Evolutionary conservation across 2,113 vertebrate species (phyloP), one percentile per base, ranked within the genome.

Genomic region (Callaeas wilsoni): DNA sequence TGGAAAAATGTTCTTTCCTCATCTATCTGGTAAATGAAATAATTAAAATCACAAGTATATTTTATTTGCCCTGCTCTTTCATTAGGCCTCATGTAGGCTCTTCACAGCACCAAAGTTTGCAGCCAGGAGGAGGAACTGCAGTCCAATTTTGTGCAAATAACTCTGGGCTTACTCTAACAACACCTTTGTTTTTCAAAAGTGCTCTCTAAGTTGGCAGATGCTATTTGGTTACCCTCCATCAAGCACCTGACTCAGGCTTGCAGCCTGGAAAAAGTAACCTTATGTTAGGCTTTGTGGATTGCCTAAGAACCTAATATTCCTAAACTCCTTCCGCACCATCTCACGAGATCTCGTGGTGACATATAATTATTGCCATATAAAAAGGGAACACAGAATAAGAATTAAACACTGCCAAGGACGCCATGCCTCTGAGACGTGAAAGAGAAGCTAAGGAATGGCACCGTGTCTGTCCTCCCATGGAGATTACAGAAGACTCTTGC

Each of bases 251-350:
- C 94, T 87, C 91, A 86, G 94, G 89, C 86, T 94, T 93, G 91
- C 91, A 94, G 94, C 94, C 93, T 95, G 87, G 95, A 96, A 96
- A 97, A 97, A 94, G 26, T 94, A 93, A 81, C 56, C 83, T 95
- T 93, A 59, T 89, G 56, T 80, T 84, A 86, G 79, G n/a, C 71
- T 90, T 90, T 87, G 47, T 60, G 89, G 50, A 59, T 89, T 93
- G 63, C 88, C 68, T 87, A 84, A 95, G 86, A 95, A 82, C 52
- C 25, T 92, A 94, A 94, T 93, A 89, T 87, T 92, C 80, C 56
- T 84, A 81, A 93, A 81, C 39, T 92, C 46, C 39, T 78, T 77
- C 79, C 93, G 60, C 39, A 26, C 39, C 4, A 1, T 63, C 35
- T 79, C 35, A 52, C 26, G 60, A 78, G 30, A 64, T 71, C 39